phyloP scores from a whole-genome alignment of 35 echinoderm and acorn worm species.

The Holothuria glaberrima region DNA sequence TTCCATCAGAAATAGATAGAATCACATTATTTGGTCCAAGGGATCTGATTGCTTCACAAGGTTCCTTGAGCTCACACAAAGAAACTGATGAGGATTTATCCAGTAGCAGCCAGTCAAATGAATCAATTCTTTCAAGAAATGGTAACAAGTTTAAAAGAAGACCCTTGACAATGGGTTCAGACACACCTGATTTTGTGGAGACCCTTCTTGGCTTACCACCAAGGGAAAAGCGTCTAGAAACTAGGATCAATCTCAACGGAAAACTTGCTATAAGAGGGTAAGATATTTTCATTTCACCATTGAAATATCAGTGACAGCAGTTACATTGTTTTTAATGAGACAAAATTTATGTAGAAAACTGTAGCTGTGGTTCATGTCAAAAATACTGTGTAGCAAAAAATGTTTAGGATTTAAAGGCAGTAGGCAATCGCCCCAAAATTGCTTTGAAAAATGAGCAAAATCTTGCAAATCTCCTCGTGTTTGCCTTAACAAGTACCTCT shows the following conservation, averaged over 20 bases:
- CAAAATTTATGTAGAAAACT: no score
- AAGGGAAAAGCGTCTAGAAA: conserved; percentile 29
- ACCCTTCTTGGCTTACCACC: conserved; percentile 23
- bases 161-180: neutral
- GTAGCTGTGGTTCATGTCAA: no score
- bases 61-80: conserved; percentile 41
- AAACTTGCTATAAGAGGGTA: conserved; percentile 33
- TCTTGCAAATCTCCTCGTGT: no score
- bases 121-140: neutral
- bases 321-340: no score
- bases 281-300: neutral
- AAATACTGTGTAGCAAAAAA: no score
- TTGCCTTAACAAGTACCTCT: no score
- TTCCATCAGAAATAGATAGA: conserved; percentile 56
- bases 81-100: conserved; percentile 39
- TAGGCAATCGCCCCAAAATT: no score
- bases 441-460: no score
- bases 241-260: conserved; percentile 45
- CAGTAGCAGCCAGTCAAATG: conserved; percentile 22
- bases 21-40: conserved; percentile 55
- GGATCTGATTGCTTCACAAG: conserved; percentile 41
- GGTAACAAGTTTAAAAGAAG: conserved; percentile 39
- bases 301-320: no score
- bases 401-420: no score
- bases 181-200: conserved; percentile 29